phyloP scores from a whole-genome alignment of 2,113 vertebrate genomes.

The Ranitomeya imitator region DNA sequence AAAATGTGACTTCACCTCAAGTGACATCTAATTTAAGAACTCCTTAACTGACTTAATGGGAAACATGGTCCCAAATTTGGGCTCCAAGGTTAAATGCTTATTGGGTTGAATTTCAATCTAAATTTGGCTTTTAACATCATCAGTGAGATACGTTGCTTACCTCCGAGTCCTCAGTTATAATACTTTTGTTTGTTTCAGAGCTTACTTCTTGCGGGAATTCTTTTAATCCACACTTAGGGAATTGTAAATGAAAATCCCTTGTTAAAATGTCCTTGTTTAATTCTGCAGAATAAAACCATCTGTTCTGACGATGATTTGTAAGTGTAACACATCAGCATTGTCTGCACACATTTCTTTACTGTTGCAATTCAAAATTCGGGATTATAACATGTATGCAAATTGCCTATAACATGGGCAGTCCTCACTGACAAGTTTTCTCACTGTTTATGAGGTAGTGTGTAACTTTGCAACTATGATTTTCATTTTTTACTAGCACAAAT shows the following conservation, averaged over 20 bases:
- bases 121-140: conserved; percentile 53
- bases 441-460: background rate
- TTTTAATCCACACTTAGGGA: conserved; percentile 33
- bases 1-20: conserved; percentile 63
- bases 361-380: conserved; percentile 1
- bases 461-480: background rate
- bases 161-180: background rate
- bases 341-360: conserved; percentile 21
- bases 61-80: conserved; percentile 59
- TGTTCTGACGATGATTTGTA: conserved; percentile 21
- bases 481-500: conserved; percentile 2
- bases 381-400: background rate
- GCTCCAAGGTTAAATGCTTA: conserved; percentile 44
- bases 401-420: background rate
- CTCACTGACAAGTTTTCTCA: background rate
- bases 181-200: conserved; percentile 34
- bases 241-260: conserved; percentile 44
- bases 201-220: conserved; percentile 25
- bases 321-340: background rate
- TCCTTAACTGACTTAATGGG: conserved; percentile 62
- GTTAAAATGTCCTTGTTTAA: conserved; percentile 44
- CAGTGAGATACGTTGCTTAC: conserved; percentile 40
- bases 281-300: conserved; percentile 45
- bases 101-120: conserved; percentile 51
- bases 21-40: conserved; percentile 64